phyloP scores from a whole-genome alignment of 2,113 vertebrate genomes.

The Podarcis raffonei region DNA sequence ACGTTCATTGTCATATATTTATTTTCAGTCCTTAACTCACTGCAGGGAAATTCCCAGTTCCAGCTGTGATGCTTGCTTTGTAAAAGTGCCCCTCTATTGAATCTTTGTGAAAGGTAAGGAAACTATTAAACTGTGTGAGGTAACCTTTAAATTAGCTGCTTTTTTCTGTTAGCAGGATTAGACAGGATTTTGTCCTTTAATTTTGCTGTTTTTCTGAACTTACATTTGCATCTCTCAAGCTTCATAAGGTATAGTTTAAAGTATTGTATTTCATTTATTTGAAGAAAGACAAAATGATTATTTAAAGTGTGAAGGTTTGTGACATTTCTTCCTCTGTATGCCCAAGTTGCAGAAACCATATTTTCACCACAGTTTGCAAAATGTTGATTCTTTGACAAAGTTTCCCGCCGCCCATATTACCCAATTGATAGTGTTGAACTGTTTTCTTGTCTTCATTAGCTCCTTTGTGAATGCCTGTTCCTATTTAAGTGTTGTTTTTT shows the following conservation, averaged over 20 bases:
- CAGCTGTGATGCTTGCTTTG: constrained; percentile 21
- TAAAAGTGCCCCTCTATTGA: not conserved
- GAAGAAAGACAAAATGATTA: constrained; percentile 24
- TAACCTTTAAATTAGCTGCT: not conserved
- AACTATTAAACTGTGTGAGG: not conserved
- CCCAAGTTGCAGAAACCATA: not conserved
- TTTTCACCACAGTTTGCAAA: not conserved
- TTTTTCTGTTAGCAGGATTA: not conserved
- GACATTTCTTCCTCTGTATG: not conserved
- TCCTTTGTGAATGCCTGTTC: constrained; percentile 26
- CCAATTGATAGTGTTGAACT: not conserved
- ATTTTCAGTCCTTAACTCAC: constrained; percentile 11
- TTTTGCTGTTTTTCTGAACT: not conserved
- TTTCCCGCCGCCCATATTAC: constrained; percentile 21
- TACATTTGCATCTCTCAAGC: constrained; percentile 38
- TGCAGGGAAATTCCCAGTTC: constrained; percentile 18
- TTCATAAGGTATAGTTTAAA: constrained; percentile 17
- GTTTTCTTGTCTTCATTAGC: not conserved
- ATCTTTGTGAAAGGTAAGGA: not conserved
- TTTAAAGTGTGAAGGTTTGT: constrained; percentile 4
- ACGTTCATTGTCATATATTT: not conserved
- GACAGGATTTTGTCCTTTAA: not conserved
- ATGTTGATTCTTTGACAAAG: constrained; percentile 8
- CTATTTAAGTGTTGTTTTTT: not conserved
- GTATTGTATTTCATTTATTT: not conserved